Conservation (phyloP, 1,140 invertebrate genomes). For the Temnothorax curvispinosus region DNA sequence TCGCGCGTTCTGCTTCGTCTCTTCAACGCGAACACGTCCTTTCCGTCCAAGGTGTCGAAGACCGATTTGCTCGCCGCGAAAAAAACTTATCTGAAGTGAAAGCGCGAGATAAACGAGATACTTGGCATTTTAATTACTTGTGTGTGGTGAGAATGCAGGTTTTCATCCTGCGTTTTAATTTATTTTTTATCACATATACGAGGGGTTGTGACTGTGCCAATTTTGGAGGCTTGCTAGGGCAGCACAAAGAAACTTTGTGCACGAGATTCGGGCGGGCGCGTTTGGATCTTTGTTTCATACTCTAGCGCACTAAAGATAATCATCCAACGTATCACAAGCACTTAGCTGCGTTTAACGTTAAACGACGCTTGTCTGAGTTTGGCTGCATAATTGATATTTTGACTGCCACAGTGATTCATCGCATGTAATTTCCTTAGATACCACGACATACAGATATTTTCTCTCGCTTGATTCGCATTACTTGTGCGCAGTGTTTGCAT, state of each 20-base stretch:
- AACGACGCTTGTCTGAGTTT: not conserved
- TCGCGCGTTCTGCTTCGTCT: conserved; percentile 61
- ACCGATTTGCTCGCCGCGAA: not conserved
- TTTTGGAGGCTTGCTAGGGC: not conserved
- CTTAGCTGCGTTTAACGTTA: not conserved
- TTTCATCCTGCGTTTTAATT: not conserved
- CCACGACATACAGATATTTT: not conserved
- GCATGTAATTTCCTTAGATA: not conserved
- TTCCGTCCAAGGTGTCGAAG: not conserved
- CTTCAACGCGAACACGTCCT: conserved; percentile 58
- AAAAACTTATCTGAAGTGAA: not conserved
- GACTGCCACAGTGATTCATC: not conserved
- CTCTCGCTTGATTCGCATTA: not conserved
- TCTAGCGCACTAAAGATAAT: not conserved
- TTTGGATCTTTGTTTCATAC: conserved; percentile 17
- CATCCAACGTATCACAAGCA: not conserved
- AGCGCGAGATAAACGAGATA: not conserved
- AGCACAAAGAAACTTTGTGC: not conserved
- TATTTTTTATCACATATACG: not conserved
- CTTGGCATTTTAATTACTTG: not conserved
- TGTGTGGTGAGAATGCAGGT: not conserved
- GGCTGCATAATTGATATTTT: not conserved
- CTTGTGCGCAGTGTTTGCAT: too few species aligned
- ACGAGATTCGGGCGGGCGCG: too few species aligned
- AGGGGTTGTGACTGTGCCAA: not conserved